Evolutionary conservation across 2,113 vertebrate genomes (phyloP).

Genomic region (Ginglymostoma cirratum): DNA sequence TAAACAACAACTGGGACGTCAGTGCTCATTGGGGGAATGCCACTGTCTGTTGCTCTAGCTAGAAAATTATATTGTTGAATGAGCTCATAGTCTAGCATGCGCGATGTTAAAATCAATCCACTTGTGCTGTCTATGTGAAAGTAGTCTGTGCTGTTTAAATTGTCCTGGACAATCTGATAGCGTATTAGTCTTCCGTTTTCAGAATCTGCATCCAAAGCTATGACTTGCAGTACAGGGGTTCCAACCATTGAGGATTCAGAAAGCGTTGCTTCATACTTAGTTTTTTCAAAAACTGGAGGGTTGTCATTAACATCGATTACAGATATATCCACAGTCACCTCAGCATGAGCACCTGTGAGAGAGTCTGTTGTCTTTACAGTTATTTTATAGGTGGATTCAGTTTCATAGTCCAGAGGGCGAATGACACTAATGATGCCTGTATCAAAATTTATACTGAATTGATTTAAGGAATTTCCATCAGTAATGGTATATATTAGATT

Average conservation of each 20-base stretch:
- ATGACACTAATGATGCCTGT: conserved; percentile 86
- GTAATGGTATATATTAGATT: conserved; percentile 90
- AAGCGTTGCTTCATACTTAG: conserved; percentile 71
- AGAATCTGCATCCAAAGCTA: conserved; percentile 80
- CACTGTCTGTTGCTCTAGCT: conserved; percentile 82
- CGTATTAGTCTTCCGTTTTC: conserved; percentile 76
- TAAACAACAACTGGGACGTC: conserved; percentile 77
- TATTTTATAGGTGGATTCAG: conserved; percentile 68
- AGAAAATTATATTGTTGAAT: conserved; percentile 74
- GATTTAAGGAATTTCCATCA: conserved; percentile 77
- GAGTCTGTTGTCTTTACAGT: conserved; percentile 84
- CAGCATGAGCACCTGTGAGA: conserved; percentile 82
- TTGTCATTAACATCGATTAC: conserved; percentile 90
- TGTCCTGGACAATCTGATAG: conserved; percentile 86
- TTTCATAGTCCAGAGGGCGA: conserved; percentile 80
- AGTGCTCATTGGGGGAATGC: conserved; percentile 80
- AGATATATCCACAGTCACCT: conserved; percentile 80
- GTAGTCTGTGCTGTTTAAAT: conserved; percentile 84
- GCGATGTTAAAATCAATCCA: conserved; percentile 86
- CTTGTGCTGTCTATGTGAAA: conserved; percentile 94
- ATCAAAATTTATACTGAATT: conserved; percentile 92
- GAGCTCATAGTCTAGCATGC: conserved; percentile 82
- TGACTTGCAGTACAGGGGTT: conserved; percentile 84
- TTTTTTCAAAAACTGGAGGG: conserved; percentile 74
- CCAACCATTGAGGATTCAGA: conserved; percentile 90